Evolutionary conservation across 2,888 invertebrate species (phyloP).

Genomic region (Exocentrus adspersus): DNA sequence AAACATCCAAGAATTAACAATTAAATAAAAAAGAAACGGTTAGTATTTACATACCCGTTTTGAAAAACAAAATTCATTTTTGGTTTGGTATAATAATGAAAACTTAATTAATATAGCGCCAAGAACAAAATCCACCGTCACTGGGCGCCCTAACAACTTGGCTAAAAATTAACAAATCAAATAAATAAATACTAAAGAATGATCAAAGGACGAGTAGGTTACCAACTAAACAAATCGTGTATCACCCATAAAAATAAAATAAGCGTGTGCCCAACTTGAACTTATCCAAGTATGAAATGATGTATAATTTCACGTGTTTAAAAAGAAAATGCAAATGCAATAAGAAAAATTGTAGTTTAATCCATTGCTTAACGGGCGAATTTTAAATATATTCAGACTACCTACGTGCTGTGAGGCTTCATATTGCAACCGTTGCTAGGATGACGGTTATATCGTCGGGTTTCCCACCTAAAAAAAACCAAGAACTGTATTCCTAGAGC

Average conservation of each 20-base stretch:
- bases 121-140: no score
- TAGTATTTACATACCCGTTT: no score
- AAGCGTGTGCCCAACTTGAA: neutral
- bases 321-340: neutral
- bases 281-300: neutral
- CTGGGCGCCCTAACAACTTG: no score
- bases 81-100: no score
- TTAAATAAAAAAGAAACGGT: no score
- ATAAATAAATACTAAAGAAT: no score
- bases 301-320: neutral
- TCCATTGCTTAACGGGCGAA: constrained; percentile 3
- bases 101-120: no score
- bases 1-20: no score
- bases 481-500: neutral
- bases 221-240: no score
- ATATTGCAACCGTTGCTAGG: constrained; percentile 90
- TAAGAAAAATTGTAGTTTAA: neutral
- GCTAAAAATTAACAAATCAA: no score
- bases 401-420: constrained; percentile 52
- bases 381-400: constrained; percentile 4
- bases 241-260: neutral
- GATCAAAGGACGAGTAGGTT: no score
- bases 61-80: no score
- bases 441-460: constrained; percentile 99
- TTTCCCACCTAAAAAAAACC: constrained; percentile 84